Percentiles rank a stretch among this genome's conserved stretches.
Conservation (phyloP, 1,140 invertebrate genomes). For the Caenorhabditis latens region DNA sequence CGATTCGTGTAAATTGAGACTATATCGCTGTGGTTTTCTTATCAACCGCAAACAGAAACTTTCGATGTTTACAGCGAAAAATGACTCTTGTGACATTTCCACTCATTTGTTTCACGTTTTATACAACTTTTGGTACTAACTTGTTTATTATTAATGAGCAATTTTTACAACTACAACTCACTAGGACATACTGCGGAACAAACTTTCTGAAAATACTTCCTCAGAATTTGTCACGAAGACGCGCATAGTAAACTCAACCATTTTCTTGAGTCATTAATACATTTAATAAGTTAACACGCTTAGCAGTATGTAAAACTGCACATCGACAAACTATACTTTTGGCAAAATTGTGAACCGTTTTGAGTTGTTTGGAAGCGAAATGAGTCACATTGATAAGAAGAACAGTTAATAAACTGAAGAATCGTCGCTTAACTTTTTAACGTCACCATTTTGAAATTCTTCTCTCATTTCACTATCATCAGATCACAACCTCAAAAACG, state of each 20-base stretch:
- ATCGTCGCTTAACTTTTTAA: conserved; percentile 14
- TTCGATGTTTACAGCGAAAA: neutral
- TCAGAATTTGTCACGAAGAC: no score
- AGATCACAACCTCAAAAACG: neutral
- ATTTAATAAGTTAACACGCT: neutral
- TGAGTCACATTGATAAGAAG: conserved; percentile 36
- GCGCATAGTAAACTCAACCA: no score
- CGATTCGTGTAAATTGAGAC: neutral
- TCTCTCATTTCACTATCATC: neutral
- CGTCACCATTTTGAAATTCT: neutral
- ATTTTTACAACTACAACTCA: no score
- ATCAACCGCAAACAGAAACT: neutral
- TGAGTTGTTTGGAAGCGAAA: neutral
- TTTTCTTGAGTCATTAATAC: conserved; percentile 2
- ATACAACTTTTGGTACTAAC: no score
- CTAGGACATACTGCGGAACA: no score
- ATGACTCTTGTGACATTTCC: conserved; percentile 3
- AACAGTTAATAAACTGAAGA: conserved; percentile 8
- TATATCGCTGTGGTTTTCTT: neutral
- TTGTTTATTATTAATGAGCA: no score
- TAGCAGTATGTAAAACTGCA: neutral
- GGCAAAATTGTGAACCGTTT: neutral
- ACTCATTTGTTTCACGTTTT: neutral
- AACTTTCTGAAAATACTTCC: no score
- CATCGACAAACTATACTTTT: conserved; percentile 1